phyloP scores from a whole-genome alignment of 2,113 vertebrate genomes.

The Parus major region DNA sequence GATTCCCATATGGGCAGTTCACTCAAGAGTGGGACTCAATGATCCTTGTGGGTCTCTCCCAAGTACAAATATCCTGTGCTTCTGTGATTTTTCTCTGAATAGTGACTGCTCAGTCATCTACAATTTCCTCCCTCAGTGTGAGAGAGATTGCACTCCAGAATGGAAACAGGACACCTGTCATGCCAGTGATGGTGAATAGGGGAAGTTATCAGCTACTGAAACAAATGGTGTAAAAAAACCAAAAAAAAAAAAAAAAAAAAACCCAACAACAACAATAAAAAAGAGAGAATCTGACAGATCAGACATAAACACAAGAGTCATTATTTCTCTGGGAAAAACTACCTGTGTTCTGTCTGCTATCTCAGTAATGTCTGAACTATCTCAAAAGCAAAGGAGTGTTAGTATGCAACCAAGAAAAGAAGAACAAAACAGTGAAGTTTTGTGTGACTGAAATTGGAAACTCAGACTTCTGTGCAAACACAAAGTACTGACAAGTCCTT shows the following conservation, averaged over 20 bases:
- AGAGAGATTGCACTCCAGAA: not conserved
- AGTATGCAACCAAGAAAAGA: not conserved
- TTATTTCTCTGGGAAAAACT: not conserved
- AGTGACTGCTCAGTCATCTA: not conserved
- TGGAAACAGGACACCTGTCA: not conserved
- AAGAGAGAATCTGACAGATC: not conserved
- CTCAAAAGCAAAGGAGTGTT: not conserved
- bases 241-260: not conserved
- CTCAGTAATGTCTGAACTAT: not conserved
- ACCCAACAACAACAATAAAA: rapidly evolving
- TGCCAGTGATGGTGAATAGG: not conserved
- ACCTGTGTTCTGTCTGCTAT: not conserved
- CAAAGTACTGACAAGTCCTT: not conserved
- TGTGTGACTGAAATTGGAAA: not conserved
- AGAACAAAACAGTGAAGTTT: not conserved
- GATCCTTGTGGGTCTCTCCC: not conserved
- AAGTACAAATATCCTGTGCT: not conserved
- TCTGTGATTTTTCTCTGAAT: not conserved
- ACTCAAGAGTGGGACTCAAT: not conserved
- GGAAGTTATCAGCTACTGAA: not conserved
- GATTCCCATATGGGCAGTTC: not conserved
- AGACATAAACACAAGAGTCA: not conserved
- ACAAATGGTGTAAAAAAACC: not conserved
- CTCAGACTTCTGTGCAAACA: not conserved
- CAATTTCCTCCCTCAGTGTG: not conserved